phyloP scores from a whole-genome alignment of 2,113 vertebrate genomes.

The Zapornia atra region DNA sequence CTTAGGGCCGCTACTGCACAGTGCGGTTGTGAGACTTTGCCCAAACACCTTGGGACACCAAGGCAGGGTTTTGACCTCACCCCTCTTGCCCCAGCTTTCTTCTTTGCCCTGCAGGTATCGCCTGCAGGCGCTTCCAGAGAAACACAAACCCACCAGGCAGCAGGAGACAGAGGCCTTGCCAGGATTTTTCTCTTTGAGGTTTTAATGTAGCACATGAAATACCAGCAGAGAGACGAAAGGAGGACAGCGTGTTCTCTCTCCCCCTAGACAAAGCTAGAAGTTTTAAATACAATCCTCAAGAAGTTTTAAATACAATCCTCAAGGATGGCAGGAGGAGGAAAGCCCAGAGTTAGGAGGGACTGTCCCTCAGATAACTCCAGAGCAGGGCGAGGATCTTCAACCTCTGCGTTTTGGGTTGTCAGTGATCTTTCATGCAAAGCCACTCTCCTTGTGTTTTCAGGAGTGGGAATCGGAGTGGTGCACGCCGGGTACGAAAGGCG shows the following conservation, averaged over 20 bases:
- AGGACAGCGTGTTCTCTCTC: not conserved
- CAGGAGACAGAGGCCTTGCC: not conserved
- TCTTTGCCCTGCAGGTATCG: not conserved
- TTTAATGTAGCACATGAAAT: not conserved
- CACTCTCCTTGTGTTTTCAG: slow-evolving; percentile 67
- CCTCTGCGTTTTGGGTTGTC: not conserved
- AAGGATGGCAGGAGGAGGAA: not conserved
- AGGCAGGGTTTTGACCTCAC: not conserved
- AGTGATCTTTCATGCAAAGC: fast-evolving
- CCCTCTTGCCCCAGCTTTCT: not conserved
- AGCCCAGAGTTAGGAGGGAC: not conserved
- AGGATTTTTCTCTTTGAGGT: not conserved
- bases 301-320: not conserved
- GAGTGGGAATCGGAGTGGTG: slow-evolving; percentile 93
- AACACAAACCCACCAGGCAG: not conserved
- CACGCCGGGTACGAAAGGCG: slow-evolving; percentile 92
- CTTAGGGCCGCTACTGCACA: fast-evolving
- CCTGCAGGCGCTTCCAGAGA: fast-evolving
- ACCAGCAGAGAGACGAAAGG: not conserved
- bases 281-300: too few relatives aligned
- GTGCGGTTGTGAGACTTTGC: not conserved
- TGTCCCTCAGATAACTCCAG: not conserved
- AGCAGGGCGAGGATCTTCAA: not conserved
- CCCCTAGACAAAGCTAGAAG: not conserved
- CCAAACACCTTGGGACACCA: fast-evolving